A percentile compares a stretch with the other conserved stretches of the same genome.
Conservation (phyloP, 2,113 vertebrate genomes). For the Hiodon tergisus region DNA sequence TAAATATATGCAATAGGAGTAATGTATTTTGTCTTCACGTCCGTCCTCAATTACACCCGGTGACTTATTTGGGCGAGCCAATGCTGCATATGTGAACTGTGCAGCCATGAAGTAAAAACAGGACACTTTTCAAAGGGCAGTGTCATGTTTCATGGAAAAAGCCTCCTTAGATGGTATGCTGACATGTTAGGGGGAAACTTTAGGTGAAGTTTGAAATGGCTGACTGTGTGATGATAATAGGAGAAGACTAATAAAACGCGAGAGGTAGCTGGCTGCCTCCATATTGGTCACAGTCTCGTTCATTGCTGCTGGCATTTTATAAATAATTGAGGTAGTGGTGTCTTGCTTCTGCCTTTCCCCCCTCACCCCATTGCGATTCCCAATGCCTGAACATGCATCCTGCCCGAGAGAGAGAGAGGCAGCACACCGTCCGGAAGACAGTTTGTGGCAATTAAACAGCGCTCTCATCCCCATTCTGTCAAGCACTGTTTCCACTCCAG, state of each 20-base stretch:
- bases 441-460: conserved; percentile 60
- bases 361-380: conserved; percentile 4
- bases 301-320: conserved; percentile 84
- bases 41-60: not conserved
- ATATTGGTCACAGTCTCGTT: conserved; percentile 77
- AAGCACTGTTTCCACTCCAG: conserved; percentile 56
- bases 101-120: not conserved
- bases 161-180: not conserved
- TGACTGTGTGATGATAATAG: conserved; percentile 75
- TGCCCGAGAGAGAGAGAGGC: conserved; percentile 21
- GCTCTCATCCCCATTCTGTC: conserved; percentile 70
- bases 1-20: not conserved
- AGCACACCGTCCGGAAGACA: conserved; percentile 49
- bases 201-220: conserved; percentile 45
- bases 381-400: conserved; percentile 11
- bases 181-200: conserved; percentile 4
- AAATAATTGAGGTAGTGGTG: conserved; percentile 83
- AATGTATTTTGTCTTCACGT: not conserved
- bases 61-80: not conserved
- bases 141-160: not conserved
- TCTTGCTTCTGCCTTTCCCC: conserved; percentile 57
- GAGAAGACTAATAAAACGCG: conserved; percentile 79
- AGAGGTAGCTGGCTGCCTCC: conserved; percentile 66
- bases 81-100: not conserved
- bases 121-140: conserved; percentile 2